Evolutionary conservation across 2,113 vertebrate genomes (phyloP).

Genomic region (Larimichthys crocea): DNA sequence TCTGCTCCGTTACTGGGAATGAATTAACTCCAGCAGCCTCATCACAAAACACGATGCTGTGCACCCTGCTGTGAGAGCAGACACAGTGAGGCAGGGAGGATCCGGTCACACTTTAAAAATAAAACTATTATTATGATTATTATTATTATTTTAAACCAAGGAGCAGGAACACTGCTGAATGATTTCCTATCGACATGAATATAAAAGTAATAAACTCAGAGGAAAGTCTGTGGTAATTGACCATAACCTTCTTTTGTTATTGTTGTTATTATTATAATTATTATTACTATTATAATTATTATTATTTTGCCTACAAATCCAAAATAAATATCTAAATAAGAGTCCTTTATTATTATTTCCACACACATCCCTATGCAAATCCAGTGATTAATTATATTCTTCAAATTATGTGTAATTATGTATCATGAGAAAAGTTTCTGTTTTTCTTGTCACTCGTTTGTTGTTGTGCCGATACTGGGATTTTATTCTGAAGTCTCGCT

Average conservation of each 20-base stretch:
- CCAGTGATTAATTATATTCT: not conserved
- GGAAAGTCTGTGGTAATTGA: not conserved
- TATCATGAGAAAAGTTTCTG: not conserved
- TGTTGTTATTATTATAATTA: no score
- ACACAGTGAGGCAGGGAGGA: fast-evolving
- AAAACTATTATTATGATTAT: not conserved
- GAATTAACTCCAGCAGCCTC: conserved; percentile 45
- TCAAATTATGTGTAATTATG: not conserved
- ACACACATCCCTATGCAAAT: not conserved
- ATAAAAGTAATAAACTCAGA: not conserved
- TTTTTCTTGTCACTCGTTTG: not conserved
- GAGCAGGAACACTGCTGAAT: not conserved
- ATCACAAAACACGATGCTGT: conserved; percentile 39
- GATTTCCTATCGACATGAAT: not conserved
- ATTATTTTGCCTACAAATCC: no score
- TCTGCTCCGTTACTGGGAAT: conserved; percentile 37
- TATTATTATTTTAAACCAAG: no score
- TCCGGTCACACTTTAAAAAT: conserved; percentile 53
- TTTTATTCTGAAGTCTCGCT: conserved; percentile 34
- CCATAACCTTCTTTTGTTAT: not conserved
- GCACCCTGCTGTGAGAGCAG: fast-evolving
- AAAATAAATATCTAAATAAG: no score
- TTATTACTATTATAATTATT: no score
- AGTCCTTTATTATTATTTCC: not conserved
- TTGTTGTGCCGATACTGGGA: not conserved